These are phyloP conservation scores for Epirrita christyi DNA, from an alignment of 2,888 invertebrate species.

Conservation along the genomic window DNA sequence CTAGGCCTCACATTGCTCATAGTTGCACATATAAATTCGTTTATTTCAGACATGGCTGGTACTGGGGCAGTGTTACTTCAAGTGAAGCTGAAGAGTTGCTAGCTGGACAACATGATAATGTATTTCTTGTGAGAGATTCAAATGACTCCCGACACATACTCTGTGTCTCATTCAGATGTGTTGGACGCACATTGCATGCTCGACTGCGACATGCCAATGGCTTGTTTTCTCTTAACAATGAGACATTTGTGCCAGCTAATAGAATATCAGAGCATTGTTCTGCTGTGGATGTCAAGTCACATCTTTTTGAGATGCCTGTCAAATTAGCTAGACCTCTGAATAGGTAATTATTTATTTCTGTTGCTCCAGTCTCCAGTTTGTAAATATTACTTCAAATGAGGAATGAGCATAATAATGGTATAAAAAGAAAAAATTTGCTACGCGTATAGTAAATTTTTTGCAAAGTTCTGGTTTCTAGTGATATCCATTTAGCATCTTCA, in stretches of 20 bases:
- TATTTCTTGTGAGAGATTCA: constrained; percentile 90
- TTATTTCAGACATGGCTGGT: constrained; percentile 86
- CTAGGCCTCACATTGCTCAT: too few species aligned
- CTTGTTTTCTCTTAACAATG: constrained; percentile 85
- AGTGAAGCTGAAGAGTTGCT: constrained; percentile 89
- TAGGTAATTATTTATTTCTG: constrained; percentile 54
- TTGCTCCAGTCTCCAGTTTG: too few species aligned
- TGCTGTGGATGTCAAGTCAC: constrained; percentile 76
- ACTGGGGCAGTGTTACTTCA: constrained; percentile 91
- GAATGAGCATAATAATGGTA: too few species aligned
- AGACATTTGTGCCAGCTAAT: constrained; percentile 81
- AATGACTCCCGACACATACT: constrained; percentile 88
- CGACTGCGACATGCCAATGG: constrained; percentile 90
- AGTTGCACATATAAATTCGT: not conserved
- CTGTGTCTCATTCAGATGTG: constrained; percentile 89
- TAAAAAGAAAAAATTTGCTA: too few species aligned
- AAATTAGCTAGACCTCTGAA: constrained; percentile 79
- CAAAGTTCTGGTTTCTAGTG: too few species aligned
- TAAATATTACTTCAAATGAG: too few species aligned
- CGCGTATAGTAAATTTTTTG: too few species aligned
- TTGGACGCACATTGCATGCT: constrained; percentile 88
- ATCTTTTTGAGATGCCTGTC: constrained; percentile 79
- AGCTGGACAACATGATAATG: constrained; percentile 88
- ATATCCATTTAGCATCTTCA: too few species aligned
- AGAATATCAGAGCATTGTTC: constrained; percentile 80